Percentiles rank a stretch among this genome's conserved stretches.
These are phyloP conservation scores for Drosophila yooni DNA, from an alignment of 2,888 invertebrate genomes.

Conservation along the genomic window DNA sequence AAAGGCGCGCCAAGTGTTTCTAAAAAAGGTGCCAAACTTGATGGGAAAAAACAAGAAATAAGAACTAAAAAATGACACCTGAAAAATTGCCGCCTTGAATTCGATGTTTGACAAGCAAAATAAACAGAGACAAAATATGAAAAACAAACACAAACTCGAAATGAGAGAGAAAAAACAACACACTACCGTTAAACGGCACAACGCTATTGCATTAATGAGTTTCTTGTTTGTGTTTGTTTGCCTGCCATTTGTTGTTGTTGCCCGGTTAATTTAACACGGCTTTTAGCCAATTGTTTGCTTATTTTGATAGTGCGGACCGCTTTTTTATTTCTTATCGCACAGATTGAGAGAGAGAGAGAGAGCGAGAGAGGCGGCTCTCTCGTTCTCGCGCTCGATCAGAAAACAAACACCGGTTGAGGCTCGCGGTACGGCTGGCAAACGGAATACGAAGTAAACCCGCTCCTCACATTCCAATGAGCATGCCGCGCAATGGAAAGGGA, in stretches of 20 bases:
- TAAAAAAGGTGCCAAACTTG: slow-evolving; percentile 39
- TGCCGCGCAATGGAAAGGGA: slow-evolving; percentile 69
- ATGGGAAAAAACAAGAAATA: slow-evolving; percentile 24
- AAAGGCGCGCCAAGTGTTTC: slow-evolving; percentile 46
- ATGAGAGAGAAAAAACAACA: slow-evolving; percentile 27
- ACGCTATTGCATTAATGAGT: slow-evolving; percentile 66
- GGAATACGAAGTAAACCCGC: slow-evolving; percentile 38
- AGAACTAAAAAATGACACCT: slow-evolving; percentile 58
- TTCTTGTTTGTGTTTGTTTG: slow-evolving; percentile 56
- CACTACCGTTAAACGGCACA: slow-evolving; percentile 67
- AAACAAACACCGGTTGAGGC: slow-evolving; percentile 75
- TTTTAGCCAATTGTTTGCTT: slow-evolving; percentile 61
- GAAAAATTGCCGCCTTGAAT: slow-evolving; percentile 43
- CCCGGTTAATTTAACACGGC: slow-evolving; percentile 65
- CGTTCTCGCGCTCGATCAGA: slow-evolving; percentile 47
- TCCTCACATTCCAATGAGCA: slow-evolving; percentile 48
- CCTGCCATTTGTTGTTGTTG: slow-evolving; percentile 55
- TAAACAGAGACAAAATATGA: slow-evolving; percentile 44
- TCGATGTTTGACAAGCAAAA: slow-evolving; percentile 37
- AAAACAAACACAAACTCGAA: slow-evolving; percentile 37
- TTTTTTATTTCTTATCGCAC: slow-evolving; percentile 47
- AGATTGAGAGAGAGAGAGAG: neutral
- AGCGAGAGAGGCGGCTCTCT: slow-evolving; percentile 34
- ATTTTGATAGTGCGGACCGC: slow-evolving; percentile 50
- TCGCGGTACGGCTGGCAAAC: slow-evolving; percentile 52